A percentile compares a stretch with the other conserved stretches of the same genome.
Conservation (phyloP, 2,888 invertebrate genomes). For the Clivina fossor region DNA sequence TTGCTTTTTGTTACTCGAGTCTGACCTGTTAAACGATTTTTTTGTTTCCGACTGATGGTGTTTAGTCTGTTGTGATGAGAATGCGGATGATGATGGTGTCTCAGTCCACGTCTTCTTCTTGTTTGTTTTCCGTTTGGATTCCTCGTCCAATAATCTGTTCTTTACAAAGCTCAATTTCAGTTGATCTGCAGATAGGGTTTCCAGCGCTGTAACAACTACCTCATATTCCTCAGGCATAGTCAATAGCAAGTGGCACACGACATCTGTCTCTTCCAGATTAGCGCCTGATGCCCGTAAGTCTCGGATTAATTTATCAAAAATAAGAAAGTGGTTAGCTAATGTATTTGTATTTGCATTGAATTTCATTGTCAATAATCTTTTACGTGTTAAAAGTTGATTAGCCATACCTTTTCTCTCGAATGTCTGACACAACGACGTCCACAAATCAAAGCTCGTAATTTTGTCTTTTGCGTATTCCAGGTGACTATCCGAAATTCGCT, state of each 20-base stretch:
- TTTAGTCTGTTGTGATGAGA: too few relatives aligned
- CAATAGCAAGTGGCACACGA: constrained; percentile 39
- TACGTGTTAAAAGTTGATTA: constrained; percentile 36
- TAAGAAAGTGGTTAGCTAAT: constrained; percentile 37
- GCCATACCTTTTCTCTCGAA: constrained; percentile 38
- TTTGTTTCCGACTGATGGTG: too few relatives aligned
- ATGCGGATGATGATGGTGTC: too few relatives aligned
- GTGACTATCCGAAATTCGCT: constrained; percentile 38
- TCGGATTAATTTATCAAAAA: constrained; percentile 41
- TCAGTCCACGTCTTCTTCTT: background rate
- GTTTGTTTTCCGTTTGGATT: constrained; percentile 22
- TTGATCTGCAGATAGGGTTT: constrained; percentile 32
- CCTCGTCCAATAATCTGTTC: constrained; percentile 40
- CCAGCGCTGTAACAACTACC: constrained; percentile 40
- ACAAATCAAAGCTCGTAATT: constrained; percentile 36
- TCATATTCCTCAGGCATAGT: constrained; percentile 39
- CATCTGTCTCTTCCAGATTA: constrained; percentile 36
- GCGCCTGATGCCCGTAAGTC: constrained; percentile 40
- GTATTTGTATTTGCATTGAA: constrained; percentile 27
- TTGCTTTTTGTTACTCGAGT: too few relatives aligned
- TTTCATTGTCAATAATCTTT: constrained; percentile 33
- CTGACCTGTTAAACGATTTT: too few relatives aligned
- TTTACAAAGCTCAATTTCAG: constrained; percentile 39
- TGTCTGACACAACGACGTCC: constrained; percentile 31
- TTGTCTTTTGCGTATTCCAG: constrained; percentile 40